Evolutionary conservation across 2,888 invertebrate genomes (phyloP).

Genomic region (Scrobipalpa costella): DNA sequence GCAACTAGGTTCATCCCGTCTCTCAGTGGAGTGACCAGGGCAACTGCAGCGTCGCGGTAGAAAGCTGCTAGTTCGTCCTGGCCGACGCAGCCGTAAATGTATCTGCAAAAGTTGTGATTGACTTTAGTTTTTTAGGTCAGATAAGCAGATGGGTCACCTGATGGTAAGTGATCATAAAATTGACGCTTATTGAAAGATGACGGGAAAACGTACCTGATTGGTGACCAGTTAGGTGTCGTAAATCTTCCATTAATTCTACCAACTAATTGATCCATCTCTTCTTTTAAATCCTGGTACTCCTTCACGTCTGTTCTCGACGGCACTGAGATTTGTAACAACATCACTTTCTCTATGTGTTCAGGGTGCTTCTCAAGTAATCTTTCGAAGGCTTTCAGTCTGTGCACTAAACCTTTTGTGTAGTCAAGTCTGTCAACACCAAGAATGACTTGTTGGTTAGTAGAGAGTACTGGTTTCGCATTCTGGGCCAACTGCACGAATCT

Average conservation of each 20-base stretch:
- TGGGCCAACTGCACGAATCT: conserved; percentile 91
- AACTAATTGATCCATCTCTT: conserved; percentile 94
- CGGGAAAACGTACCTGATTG: conserved; percentile 82
- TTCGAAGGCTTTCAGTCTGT: conserved; percentile 91
- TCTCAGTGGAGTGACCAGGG: conserved; percentile 91
- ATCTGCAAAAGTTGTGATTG: conserved; percentile 57
- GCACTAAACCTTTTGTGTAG: conserved; percentile 94
- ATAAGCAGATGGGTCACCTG: too few relatives aligned
- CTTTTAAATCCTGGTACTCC: conserved; percentile 94
- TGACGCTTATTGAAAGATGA: neutral
- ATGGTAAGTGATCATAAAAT: too few relatives aligned
- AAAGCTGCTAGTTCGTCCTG: conserved; percentile 93
- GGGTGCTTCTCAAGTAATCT: conserved; percentile 90
- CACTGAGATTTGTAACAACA: conserved; percentile 91
- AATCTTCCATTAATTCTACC: conserved; percentile 94
- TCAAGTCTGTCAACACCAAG: conserved; percentile 94
- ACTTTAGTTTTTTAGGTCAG: neutral
- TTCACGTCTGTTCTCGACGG: conserved; percentile 94
- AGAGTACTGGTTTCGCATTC: conserved; percentile 84
- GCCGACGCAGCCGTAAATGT: conserved; percentile 93
- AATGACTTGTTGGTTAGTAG: conserved; percentile 89
- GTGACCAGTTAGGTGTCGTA: conserved; percentile 95
- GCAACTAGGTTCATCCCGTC: conserved; percentile 97
- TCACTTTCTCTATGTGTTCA: conserved; percentile 91
- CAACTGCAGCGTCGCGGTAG: conserved; percentile 92